Evolutionary conservation across 30 jellyfish, hydroid and myxozoan species (phyloP).

Genomic region (Turritopsis dohrnii): DNA sequence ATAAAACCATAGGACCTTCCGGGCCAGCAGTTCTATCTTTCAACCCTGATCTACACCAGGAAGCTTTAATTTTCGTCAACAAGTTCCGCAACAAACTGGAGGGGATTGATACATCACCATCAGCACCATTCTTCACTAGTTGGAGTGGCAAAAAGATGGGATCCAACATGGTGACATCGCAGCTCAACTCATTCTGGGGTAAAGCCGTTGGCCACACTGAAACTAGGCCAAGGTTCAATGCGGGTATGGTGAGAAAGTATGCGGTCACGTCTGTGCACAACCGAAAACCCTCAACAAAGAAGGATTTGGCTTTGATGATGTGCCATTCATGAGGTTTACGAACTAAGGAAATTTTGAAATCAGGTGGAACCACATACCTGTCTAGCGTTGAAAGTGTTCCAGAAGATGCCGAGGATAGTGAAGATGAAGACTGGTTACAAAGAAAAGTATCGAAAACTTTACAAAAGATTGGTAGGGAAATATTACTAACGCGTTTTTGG

Average conservation of each 20-base stretch:
- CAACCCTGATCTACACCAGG: not conserved
- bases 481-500: too few species aligned
- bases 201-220: constrained; percentile 17
- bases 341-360: too few species aligned
- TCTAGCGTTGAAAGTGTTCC: too few species aligned
- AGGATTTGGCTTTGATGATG: constrained; percentile 12
- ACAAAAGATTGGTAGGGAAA: too few species aligned
- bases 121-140: not conserved
- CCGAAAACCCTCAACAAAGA: constrained; percentile 12
- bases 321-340: too few species aligned
- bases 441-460: too few species aligned
- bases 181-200: constrained; percentile 15
- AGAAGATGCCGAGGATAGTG: too few species aligned
- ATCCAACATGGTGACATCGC: constrained; percentile 18
- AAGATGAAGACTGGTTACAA: too few species aligned
- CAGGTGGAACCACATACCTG: too few species aligned
- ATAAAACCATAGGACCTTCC: constrained; percentile 21
- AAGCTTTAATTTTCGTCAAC: constrained; percentile 3
- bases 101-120: not conserved
- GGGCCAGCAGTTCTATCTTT: constrained; percentile 30
- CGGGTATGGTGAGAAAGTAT: constrained; percentile 36
- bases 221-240: constrained; percentile 15
- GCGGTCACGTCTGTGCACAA: constrained; percentile 35
- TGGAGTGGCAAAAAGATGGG: constrained; percentile 29
- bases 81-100: constrained; percentile 18